These are phyloP conservation scores for Sterna hirundo DNA, from an alignment of 2,113 vertebrate species.

Conservation along the genomic window DNA sequence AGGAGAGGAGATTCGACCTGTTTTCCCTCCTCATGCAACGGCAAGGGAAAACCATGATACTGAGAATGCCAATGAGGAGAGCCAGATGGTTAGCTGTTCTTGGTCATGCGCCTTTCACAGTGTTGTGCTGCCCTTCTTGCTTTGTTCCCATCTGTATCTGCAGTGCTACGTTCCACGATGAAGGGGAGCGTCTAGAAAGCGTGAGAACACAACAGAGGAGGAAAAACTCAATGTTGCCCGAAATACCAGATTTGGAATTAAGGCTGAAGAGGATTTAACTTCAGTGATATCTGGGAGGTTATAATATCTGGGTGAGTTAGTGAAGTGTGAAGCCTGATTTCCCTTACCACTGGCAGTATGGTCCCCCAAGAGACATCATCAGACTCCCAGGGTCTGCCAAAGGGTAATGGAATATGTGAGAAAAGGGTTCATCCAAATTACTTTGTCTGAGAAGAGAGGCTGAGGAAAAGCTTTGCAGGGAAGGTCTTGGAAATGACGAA, in stretches of 20 bases:
- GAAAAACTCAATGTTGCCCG: not conserved
- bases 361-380: not conserved
- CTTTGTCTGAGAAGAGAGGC: not conserved
- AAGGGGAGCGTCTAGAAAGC: not conserved
- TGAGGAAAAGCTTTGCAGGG: not conserved
- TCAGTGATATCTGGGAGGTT: not conserved
- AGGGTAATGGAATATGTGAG: not conserved
- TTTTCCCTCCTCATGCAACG: not conserved
- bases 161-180: not conserved
- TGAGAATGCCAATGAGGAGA: not conserved
- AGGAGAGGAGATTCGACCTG: not conserved
- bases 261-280: not conserved
- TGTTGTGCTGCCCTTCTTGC: slow-evolving; percentile 18
- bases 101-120: not conserved
- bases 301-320: not conserved
- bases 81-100: slow-evolving; percentile 1
- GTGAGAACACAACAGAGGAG: not conserved
- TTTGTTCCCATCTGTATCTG: not conserved
- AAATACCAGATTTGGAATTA: not conserved
- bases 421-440: not conserved
- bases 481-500: not conserved
- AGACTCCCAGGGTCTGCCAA: not conserved
- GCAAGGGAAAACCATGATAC: not conserved
- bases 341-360: not conserved
- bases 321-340: not conserved